phyloP scores from a whole-genome alignment of 2,113 vertebrate species.

The Alexandromys fortis region DNA sequence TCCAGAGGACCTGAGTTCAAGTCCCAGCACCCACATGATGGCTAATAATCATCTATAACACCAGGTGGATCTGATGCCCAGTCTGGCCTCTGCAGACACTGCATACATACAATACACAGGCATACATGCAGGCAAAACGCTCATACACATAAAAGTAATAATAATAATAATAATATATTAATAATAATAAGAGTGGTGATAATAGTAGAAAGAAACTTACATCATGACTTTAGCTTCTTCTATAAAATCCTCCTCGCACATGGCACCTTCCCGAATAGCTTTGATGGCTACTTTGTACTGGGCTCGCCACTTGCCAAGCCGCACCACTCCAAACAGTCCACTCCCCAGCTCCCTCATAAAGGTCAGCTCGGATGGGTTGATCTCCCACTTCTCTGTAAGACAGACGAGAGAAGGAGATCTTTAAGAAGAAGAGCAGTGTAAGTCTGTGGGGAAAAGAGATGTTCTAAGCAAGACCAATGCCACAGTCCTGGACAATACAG shows the following conservation, averaged over 20 bases:
- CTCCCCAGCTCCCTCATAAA: slow-evolving; percentile 96
- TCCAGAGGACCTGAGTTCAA: background rate
- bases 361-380: slow-evolving; percentile 94
- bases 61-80: background rate
- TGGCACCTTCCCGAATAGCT: slow-evolving; percentile 94
- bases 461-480: background rate
- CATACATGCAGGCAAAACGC: background rate
- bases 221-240: slow-evolving; percentile 99
- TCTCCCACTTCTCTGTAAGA: slow-evolving; percentile 94
- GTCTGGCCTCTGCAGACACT: background rate
- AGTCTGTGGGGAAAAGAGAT: background rate
- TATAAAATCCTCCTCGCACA: slow-evolving; percentile 98
- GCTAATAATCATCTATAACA: background rate
- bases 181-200: too few species aligned
- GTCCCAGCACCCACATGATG: background rate
- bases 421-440: background rate
- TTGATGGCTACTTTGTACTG: slow-evolving; percentile 97
- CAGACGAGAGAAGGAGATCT: background rate
- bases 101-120: background rate
- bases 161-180: too few species aligned
- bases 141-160: background rate
- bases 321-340: slow-evolving; percentile 93
- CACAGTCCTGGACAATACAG: background rate
- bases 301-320: slow-evolving; percentile 94
- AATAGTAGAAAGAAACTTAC: slow-evolving; percentile 82